A percentile compares a stretch with the other conserved stretches of the same genome.
Evolutionary conservation across 2,888 invertebrate genomes (phyloP).

Genomic region (Onthophagus sagittarius): DNA sequence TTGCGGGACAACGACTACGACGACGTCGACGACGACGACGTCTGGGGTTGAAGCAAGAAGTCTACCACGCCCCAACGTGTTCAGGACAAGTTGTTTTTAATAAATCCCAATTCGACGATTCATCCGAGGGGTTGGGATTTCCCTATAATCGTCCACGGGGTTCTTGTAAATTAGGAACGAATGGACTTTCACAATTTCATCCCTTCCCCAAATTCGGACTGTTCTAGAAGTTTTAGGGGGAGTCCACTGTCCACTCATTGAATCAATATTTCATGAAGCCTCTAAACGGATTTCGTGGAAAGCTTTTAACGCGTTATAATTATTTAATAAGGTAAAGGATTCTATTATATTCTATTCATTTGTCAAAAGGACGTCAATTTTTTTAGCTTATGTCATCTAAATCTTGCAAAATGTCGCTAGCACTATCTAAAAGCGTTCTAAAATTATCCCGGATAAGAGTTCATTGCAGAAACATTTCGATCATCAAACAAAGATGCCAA

Average conservation of each 20-base stretch:
- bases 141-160: neutral
- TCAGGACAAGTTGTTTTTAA: neutral
- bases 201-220: neutral
- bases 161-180: neutral
- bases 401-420: neutral
- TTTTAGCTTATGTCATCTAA: neutral
- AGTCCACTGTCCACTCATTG: neutral
- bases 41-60: constrained; percentile 19
- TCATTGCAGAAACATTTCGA: neutral
- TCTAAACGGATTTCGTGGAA: neutral
- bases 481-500: constrained; percentile 32
- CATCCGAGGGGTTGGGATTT: neutral
- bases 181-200: neutral
- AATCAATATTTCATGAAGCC: neutral
- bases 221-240: neutral
- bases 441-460: neutral
- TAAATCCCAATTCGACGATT: neutral
- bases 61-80: neutral
- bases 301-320: neutral
- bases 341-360: neutral
- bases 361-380: neutral
- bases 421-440: neutral
- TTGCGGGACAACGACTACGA: constrained; percentile 16
- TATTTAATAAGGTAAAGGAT: neutral
- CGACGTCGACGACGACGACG: no score